phyloP scores from a whole-genome alignment of 2,888 invertebrate species.

The Gryllus longicercus region DNA sequence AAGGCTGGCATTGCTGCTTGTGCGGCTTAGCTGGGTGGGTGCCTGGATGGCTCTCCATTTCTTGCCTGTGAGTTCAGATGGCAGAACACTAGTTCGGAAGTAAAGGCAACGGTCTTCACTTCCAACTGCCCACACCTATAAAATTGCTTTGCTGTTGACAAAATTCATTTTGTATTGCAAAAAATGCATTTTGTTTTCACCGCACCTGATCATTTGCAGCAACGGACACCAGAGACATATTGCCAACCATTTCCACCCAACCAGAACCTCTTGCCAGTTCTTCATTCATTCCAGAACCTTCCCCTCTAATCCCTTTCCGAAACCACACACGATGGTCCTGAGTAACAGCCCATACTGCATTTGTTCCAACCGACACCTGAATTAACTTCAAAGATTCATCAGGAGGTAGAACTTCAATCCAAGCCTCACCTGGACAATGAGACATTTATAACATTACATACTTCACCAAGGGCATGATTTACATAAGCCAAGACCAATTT shows the following conservation, averaged over 20 bases:
- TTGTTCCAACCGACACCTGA: constrained; percentile 77
- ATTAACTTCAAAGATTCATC: constrained; percentile 65
- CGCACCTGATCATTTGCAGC: constrained; percentile 77
- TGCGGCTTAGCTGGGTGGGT: constrained; percentile 76
- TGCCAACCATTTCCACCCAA: constrained; percentile 88
- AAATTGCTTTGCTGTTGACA: background rate
- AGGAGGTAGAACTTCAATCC: constrained; percentile 78
- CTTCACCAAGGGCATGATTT: no score
- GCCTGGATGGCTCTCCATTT: constrained; percentile 80
- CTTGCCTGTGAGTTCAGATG: constrained; percentile 77
- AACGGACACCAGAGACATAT: constrained; percentile 78
- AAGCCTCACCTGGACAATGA: constrained; percentile 58
- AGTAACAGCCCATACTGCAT: constrained; percentile 77
- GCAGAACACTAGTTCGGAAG: constrained; percentile 71
- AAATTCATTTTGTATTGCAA: no score
- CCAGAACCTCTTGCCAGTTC: constrained; percentile 74
- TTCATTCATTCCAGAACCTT: constrained; percentile 67
- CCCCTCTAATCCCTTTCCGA: constrained; percentile 63
- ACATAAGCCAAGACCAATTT: no score
- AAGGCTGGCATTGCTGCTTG: constrained; percentile 74
- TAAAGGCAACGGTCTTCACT: constrained; percentile 77
- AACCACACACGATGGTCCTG: constrained; percentile 85
- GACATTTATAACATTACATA: background rate
- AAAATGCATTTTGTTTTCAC: background rate
- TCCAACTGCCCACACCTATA: constrained; percentile 76